These are phyloP conservation scores for Astreopora myriophthalma DNA, from an alignment of 64 coral and sea anemone genomes.

Conservation along the genomic window DNA sequence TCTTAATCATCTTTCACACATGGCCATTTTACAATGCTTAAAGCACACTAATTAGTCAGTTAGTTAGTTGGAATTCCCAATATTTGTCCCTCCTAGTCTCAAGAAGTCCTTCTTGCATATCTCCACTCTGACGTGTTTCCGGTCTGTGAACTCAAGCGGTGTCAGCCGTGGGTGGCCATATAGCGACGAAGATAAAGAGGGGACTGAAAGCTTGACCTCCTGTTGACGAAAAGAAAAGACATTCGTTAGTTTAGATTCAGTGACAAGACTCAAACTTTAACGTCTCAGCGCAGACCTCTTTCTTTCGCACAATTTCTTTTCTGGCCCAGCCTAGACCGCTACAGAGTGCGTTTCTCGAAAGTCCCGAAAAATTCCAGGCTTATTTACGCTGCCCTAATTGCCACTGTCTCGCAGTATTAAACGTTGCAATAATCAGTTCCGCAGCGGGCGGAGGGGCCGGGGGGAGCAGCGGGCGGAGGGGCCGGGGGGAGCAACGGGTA, in stretches of 20 bases:
- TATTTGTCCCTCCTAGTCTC: slow-evolving; percentile 82
- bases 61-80: slow-evolving; percentile 17
- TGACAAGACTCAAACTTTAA: neutral
- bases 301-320: no score
- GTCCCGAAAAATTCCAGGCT: no score
- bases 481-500: no score
- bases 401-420: no score
- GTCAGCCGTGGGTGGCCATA: slow-evolving; percentile 71
- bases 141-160: slow-evolving; percentile 80
- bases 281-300: no score
- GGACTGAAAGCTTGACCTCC: slow-evolving; percentile 64
- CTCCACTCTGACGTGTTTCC: slow-evolving; percentile 89
- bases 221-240: neutral
- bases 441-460: no score
- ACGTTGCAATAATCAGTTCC: no score
- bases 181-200: slow-evolving; percentile 73
- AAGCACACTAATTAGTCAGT: neutral
- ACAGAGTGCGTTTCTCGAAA: no score
- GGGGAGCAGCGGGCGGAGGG: no score
- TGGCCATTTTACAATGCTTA: no score
- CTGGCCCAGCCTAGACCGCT: no score
- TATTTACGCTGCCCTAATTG: no score
- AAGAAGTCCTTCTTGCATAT: slow-evolving; percentile 94
- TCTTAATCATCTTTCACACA: neutral
- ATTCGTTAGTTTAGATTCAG: neutral